Conservation (phyloP, 2,113 vertebrate genomes). For the Engraulis encrasicolus region DNA sequence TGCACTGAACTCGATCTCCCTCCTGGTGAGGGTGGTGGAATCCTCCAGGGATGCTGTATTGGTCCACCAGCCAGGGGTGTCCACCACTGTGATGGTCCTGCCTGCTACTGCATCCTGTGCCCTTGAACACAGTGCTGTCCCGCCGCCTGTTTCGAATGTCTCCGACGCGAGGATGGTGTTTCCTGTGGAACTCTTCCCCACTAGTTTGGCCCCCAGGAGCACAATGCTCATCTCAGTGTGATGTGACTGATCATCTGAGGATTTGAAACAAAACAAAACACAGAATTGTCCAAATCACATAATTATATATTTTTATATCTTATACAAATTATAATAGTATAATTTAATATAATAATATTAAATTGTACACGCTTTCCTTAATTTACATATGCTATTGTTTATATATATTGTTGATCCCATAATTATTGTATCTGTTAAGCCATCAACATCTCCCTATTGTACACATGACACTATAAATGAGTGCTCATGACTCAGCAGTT, state of each 20-base stretch:
- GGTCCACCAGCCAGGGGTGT: background rate
- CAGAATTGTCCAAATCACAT: no score
- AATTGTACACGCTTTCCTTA: background rate
- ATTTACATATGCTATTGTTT: background rate
- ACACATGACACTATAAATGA: no score
- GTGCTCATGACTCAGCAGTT: no score
- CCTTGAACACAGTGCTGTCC: background rate
- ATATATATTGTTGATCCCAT: no score
- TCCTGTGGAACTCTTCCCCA: background rate
- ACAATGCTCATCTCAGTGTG: background rate
- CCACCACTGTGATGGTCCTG: background rate
- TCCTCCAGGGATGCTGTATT: background rate
- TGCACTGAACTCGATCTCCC: background rate
- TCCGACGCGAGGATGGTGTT: background rate
- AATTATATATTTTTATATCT: no score
- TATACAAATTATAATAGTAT: no score
- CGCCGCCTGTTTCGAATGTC: background rate
- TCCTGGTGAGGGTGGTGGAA: background rate
- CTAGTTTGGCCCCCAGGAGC: background rate
- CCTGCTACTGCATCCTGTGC: background rate
- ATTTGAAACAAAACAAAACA: background rate
- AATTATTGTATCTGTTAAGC: no score
- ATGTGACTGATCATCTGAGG: background rate
- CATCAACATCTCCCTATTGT: no score
- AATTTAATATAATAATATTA: no score